Evolutionary conservation across 2,888 invertebrate species (phyloP).

Genomic region (Drosophila atroscutellata): DNA sequence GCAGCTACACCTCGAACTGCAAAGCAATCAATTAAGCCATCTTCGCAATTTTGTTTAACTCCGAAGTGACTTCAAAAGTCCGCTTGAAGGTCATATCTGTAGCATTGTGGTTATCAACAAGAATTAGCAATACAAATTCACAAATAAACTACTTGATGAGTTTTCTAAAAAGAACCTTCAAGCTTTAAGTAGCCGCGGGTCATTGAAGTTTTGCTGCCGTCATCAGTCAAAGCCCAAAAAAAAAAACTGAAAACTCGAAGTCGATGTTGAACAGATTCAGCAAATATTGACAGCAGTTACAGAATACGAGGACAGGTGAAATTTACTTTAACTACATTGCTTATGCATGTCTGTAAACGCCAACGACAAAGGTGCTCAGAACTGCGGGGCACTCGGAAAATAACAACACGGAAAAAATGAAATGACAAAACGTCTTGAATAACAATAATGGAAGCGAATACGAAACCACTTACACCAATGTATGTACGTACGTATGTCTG

Average conservation of each 20-base stretch:
- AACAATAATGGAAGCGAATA: constrained; percentile 52
- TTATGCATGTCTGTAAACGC: constrained; percentile 65
- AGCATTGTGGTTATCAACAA: constrained; percentile 27
- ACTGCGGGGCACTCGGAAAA: constrained; percentile 50
- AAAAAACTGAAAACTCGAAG: constrained; percentile 19
- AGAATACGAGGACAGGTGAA: constrained; percentile 41
- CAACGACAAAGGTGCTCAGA: constrained; percentile 58
- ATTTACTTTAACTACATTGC: constrained; percentile 57
- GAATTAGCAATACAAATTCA: constrained; percentile 30
- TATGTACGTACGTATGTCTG: background rate
- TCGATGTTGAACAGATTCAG: constrained; percentile 34
- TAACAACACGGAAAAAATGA: constrained; percentile 52
- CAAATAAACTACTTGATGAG: constrained; percentile 30
- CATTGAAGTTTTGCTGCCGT: constrained; percentile 40
- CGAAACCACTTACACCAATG: constrained; percentile 9
- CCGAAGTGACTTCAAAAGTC: constrained; percentile 19
- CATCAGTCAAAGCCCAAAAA: constrained; percentile 26
- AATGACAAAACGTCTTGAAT: constrained; percentile 66
- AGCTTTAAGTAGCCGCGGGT: constrained; percentile 16
- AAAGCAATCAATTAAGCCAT: background rate
- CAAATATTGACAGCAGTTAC: constrained; percentile 46
- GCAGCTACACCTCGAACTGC: background rate
- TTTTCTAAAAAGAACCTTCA: constrained; percentile 44
- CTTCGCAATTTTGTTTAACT: background rate
- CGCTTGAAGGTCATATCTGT: constrained; percentile 44